A percentile compares a stretch with the other conserved stretches of the same genome.
Conservation (phyloP, 2,797 vertebrate species). For the Sphenodon punctatus region DNA sequence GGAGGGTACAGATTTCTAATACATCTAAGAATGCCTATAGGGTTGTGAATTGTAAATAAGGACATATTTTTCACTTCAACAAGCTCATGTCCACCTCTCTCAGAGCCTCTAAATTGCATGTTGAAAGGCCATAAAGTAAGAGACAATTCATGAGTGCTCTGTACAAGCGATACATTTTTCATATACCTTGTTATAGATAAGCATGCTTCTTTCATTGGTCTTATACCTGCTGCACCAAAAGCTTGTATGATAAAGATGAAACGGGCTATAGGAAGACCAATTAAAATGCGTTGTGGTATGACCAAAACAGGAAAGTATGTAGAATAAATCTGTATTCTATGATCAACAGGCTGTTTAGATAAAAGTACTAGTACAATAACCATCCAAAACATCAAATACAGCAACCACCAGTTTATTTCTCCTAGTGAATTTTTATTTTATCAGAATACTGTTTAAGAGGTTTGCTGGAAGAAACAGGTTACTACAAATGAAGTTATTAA, state of each 20-base stretch:
- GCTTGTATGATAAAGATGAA: neutral
- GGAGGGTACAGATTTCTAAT: too few species aligned
- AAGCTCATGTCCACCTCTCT: too few species aligned
- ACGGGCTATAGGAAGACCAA: neutral
- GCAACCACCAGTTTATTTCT: neutral
- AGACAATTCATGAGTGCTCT: neutral
- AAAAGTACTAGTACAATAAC: neutral
- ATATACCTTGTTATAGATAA: accelerated
- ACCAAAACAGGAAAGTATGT: neutral
- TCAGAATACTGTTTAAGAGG: neutral
- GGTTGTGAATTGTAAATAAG: too few species aligned
- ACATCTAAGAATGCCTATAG: too few species aligned
- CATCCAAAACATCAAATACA: neutral
- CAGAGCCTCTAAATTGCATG: too few species aligned
- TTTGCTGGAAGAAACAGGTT: neutral
- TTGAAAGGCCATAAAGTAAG: too few species aligned
- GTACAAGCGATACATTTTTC: neutral
- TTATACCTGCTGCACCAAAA: neutral
- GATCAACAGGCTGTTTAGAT: neutral
- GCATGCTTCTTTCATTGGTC: neutral
- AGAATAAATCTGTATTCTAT: too few species aligned
- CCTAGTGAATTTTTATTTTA: neutral
- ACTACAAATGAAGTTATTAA: neutral
- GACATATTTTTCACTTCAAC: too few species aligned
- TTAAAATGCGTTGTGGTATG: neutral